Evolutionary conservation across 2,888 invertebrate species (phyloP).

Genomic region (Anthoptus insignis): DNA sequence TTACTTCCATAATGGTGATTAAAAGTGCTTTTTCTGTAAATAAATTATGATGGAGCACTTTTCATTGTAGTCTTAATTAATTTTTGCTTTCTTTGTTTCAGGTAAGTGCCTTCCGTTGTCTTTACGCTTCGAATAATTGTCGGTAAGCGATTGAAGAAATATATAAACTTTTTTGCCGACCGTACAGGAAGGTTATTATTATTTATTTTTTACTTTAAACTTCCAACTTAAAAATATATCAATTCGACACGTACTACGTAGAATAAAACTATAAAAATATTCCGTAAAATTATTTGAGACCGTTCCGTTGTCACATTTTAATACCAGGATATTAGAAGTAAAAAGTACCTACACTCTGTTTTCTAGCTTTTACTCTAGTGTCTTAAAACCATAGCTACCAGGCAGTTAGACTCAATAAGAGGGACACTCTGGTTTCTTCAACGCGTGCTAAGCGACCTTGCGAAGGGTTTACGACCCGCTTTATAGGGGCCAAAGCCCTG

Average conservation of each 20-base stretch:
- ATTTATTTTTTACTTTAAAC: too few relatives aligned
- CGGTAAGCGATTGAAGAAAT: slow-evolving; percentile 44
- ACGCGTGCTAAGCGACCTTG: slow-evolving; percentile 68
- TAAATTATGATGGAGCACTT: slow-evolving; percentile 74
- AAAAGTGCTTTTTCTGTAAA: slow-evolving; percentile 79
- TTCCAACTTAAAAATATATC: too few relatives aligned
- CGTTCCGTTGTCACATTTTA: background rate
- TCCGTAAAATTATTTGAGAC: background rate
- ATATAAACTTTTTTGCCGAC: slow-evolving; percentile 1
- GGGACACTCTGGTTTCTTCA: slow-evolving; percentile 55
- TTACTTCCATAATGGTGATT: slow-evolving; percentile 82
- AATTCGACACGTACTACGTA: too few relatives aligned
- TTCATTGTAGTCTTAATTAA: slow-evolving; percentile 82
- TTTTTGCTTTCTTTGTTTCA: slow-evolving; percentile 75
- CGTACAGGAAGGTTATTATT: too few relatives aligned
- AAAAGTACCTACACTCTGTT: too few relatives aligned
- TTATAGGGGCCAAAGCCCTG: slow-evolving; percentile 61
- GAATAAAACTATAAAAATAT: too few relatives aligned
- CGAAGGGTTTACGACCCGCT: slow-evolving; percentile 65
- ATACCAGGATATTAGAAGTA: slow-evolving; percentile 50
- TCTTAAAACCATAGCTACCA: too few relatives aligned
- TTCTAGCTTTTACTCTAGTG: too few relatives aligned
- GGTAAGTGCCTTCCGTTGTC: slow-evolving; percentile 81
- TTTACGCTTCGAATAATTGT: slow-evolving; percentile 43
- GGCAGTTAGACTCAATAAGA: slow-evolving; percentile 47